Conservation (phyloP, 2,888 invertebrate species). For the Neoascia interrupta region DNA sequence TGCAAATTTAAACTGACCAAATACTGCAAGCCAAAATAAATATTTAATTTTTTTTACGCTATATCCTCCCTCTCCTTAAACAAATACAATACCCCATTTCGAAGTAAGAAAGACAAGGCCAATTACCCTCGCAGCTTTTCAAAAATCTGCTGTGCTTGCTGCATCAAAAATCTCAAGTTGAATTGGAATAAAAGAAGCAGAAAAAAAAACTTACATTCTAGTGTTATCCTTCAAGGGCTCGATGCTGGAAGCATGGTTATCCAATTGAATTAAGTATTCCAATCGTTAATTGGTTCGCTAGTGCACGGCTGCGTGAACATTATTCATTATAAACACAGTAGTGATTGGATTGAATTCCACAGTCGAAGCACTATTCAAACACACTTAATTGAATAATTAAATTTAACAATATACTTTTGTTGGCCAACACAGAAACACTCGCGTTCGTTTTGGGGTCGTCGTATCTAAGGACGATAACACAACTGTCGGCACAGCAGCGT, state of each 20-base stretch:
- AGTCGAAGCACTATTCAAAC: background rate
- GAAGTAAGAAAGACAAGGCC: no score
- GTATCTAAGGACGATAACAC: background rate
- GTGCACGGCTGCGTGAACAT: background rate
- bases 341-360: background rate
- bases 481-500: background rate
- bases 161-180: no score
- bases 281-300: background rate
- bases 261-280: constrained; percentile 49
- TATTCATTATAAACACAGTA: no score
- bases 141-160: no score
- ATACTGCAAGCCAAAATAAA: no score
- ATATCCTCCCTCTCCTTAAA: no score
- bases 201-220: constrained; percentile 54
- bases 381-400: background rate
- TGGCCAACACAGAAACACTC: background rate
- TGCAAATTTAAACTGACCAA: no score
- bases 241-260: constrained; percentile 43
- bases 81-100: no score
- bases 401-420: background rate
- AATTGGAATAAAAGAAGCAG: no score
- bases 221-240: constrained; percentile 54
- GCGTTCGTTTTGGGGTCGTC: background rate
- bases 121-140: no score
- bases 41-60: no score